Percentiles rank a stretch among this genome's conserved stretches.
Evolutionary conservation across 2,888 invertebrate species (phyloP).

Genomic region (Andricus curvator): DNA sequence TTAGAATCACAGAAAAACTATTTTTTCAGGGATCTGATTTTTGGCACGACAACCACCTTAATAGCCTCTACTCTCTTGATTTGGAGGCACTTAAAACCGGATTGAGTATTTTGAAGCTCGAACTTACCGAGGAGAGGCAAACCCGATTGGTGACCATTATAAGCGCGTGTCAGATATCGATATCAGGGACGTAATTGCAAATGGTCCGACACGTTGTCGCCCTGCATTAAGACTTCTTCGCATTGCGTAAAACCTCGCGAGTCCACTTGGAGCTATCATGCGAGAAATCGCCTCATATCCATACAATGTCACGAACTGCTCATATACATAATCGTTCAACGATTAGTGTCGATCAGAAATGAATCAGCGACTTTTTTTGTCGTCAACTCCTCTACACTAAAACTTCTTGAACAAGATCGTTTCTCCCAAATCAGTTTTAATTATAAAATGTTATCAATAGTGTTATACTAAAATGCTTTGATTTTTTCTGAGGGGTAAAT

Average conservation of each 20-base stretch:
- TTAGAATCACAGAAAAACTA: too few species aligned
- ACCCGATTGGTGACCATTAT: conserved; percentile 26
- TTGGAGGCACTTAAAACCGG: conserved; percentile 27
- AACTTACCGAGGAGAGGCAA: conserved; percentile 5
- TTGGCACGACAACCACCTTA: conserved; percentile 33
- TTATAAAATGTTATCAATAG: too few species aligned
- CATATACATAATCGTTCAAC: conserved; percentile 49
- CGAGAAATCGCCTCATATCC: conserved; percentile 75
- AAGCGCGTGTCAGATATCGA: conserved; percentile 27
- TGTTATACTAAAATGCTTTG: too few species aligned
- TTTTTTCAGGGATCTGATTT: too few species aligned
- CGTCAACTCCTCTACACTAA: neutral
- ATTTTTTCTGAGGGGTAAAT: too few species aligned
- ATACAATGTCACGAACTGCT: conserved; percentile 76
- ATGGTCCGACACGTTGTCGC: conserved; percentile 39
- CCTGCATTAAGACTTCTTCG: conserved; percentile 45
- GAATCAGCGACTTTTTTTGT: conserved; percentile 45
- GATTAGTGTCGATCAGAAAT: conserved; percentile 53
- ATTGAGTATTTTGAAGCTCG: conserved; percentile 22
- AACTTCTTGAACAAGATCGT: neutral
- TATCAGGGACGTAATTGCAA: conserved; percentile 38
- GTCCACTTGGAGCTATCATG: conserved; percentile 60
- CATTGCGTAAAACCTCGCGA: conserved; percentile 45
- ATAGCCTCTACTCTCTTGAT: conserved; percentile 33
- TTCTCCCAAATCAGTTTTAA: too few species aligned